Evolutionary conservation across 2,797 vertebrate genomes (phyloP), one percentile per base, ranked within the genome.

Genomic region (Capromys pilorides): DNA sequence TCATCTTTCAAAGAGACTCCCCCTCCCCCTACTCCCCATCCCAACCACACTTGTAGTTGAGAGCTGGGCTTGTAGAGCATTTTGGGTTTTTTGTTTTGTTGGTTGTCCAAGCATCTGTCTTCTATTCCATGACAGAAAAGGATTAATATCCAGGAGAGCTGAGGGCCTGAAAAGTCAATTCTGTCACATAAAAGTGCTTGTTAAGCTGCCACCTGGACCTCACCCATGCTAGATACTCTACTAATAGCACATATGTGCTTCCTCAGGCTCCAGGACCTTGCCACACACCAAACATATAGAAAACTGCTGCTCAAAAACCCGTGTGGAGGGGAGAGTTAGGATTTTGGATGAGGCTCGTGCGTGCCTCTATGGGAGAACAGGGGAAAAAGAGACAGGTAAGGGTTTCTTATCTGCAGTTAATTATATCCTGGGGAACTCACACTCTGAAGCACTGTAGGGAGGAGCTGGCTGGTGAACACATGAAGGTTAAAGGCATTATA

Each of bases 151-250:
- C 73, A 96, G 39, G 54, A 97, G 64, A 91, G 81, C 86, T 91
- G 66, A 96, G 91, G 77, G 16, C 51, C 92, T 95, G 92, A 96
- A 78, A 91, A 84, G 80, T 97, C 77, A 94, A n/a, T 93, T 90
- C 77, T 89, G 78, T 96, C 91, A 94, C 81, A 77, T 24, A 67
- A 83, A 83, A 94, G 83, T 88, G 85, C 59, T 92, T 81, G 80
- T 86, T 94, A 95, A 94, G 83, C 83, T 94, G 69, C 91, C 88
- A 91, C 90, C 86, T 95, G 87, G 85, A 89, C 86, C 90, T 6
- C 91, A 51, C 39, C 41, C 57, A 73, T 78, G n/a, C 10, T 92
- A 66, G 69, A 69, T 45, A 77, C 86, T 95, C 64, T 91, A 87
- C 61, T 95, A 92, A 87, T 86, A 77, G 88, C 36, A 51, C 8